A percentile compares a stretch with the other conserved stretches of the same genome.
These are phyloP conservation scores for Orthosia incerta DNA, from an alignment of 2,888 invertebrate species.

Conservation along the genomic window DNA sequence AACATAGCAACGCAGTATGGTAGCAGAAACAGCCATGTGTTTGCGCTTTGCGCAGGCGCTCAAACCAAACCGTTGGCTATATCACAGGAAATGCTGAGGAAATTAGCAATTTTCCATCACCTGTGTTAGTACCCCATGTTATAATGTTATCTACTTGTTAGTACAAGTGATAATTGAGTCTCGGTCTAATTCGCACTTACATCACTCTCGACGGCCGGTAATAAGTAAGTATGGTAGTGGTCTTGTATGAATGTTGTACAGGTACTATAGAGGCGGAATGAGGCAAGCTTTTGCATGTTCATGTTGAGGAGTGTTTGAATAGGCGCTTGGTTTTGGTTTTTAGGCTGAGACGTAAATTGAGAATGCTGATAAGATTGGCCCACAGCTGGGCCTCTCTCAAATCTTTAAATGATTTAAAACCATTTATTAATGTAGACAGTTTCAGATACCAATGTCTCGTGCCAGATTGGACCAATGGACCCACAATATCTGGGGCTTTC, in stretches of 20 bases:
- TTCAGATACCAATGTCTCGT: no score
- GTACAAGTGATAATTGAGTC: constrained; percentile 41
- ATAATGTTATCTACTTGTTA: constrained; percentile 27
- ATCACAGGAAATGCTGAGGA: constrained; percentile 42
- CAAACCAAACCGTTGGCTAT: constrained; percentile 10
- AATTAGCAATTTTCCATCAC: constrained; percentile 38
- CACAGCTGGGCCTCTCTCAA: no score
- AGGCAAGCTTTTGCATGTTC: constrained; percentile 7
- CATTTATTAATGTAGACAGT: no score
- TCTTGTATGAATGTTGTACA: background rate
- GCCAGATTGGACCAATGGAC: no score
- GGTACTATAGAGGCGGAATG: no score
- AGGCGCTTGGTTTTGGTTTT: constrained; percentile 46
- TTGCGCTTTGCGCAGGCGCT: constrained; percentile 61
- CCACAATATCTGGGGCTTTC: no score
- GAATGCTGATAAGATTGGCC: no score
- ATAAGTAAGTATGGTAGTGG: constrained; percentile 10
- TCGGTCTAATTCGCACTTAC: constrained; percentile 18
- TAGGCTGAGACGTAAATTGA: background rate
- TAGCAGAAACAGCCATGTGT: constrained; percentile 5
- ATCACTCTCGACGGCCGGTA: constrained; percentile 5
- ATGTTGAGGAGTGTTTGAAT: background rate
- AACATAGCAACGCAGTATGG: constrained; percentile 18
- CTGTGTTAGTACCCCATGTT: constrained; percentile 22
- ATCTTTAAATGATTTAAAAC: no score